phyloP scores from a whole-genome alignment of 2,113 vertebrate species.

The Diadophis punctatus region DNA sequence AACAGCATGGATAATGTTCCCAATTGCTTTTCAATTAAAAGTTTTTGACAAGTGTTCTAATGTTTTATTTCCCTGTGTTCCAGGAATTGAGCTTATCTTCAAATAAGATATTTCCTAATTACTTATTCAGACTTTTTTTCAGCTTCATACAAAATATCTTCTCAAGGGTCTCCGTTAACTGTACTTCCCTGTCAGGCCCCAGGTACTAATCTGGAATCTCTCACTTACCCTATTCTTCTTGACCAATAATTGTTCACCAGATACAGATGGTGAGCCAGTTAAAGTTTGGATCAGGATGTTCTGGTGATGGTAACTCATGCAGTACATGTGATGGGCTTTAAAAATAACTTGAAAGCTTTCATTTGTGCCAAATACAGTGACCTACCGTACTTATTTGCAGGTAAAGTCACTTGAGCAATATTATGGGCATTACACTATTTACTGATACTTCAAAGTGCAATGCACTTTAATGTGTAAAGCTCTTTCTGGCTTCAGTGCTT shows the following conservation, averaged over 20 bases:
- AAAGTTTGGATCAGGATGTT: not conserved
- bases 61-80: not conserved
- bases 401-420: not conserved
- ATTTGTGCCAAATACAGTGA: not conserved
- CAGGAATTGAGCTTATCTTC: not conserved
- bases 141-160: not conserved
- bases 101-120: not conserved
- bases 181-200: not conserved
- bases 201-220: not conserved
- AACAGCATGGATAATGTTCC: not conserved
- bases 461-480: not conserved
- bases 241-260: not conserved
- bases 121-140: not conserved
- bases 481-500: not conserved
- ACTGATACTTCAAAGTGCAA: not conserved
- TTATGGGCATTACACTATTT: not conserved
- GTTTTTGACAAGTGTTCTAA: not conserved
- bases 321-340: not conserved
- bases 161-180: not conserved
- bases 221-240: not conserved
- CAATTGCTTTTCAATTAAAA: not conserved
- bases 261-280: not conserved
- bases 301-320: not conserved
- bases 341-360: not conserved
- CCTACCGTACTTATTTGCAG: not conserved